Evolutionary conservation across 2,113 vertebrate genomes (phyloP).

Genomic region (Ranitomeya imitator): DNA sequence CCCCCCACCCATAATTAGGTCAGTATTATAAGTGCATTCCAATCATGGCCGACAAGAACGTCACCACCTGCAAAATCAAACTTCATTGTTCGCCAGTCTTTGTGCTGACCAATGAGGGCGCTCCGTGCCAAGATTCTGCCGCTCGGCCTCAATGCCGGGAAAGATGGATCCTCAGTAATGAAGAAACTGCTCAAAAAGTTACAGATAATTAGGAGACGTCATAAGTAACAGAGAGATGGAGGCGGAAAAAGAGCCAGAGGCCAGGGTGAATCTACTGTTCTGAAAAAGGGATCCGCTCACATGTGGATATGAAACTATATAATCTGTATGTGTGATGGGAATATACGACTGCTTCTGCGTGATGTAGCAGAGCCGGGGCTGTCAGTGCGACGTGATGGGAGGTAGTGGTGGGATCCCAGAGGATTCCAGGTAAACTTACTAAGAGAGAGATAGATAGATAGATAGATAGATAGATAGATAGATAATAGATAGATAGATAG

Average conservation of each 20-base stretch:
- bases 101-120: slow-evolving; percentile 7
- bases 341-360: neutral
- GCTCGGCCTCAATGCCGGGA: neutral
- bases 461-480: too few relatives aligned
- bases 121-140: slow-evolving; percentile 1
- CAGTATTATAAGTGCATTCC: slow-evolving; percentile 87
- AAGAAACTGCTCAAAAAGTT: neutral
- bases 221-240: neutral
- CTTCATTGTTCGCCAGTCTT: neutral
- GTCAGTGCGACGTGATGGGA: neutral
- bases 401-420: too few relatives aligned
- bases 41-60: slow-evolving; percentile 71
- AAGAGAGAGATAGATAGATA: too few relatives aligned
- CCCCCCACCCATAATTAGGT: slow-evolving; percentile 87
- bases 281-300: too few relatives aligned
- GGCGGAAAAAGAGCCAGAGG: too few relatives aligned
- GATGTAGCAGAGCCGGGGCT: neutral
- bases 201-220: neutral
- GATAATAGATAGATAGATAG: too few relatives aligned
- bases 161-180: neutral
- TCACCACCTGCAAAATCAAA: slow-evolving; percentile 34
- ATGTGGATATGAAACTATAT: neutral
- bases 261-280: too few relatives aligned
- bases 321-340: neutral
- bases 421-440: too few relatives aligned